Base-by-base conservation (phyloP, 2,888 invertebrate genomes). In the Drosophila gaucha region DNA sequence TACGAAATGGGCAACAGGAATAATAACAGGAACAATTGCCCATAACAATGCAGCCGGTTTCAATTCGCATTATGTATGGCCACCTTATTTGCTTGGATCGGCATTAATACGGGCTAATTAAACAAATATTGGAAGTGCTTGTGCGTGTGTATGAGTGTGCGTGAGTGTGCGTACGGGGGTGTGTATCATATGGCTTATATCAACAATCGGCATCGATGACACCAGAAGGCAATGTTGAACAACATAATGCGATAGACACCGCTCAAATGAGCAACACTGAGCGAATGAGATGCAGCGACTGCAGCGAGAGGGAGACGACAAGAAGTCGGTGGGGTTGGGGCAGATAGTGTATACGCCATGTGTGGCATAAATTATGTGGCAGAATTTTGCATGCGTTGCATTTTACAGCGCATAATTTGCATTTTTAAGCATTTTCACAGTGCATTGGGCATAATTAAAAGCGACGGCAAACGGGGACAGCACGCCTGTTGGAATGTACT, bases 101-200 rank as follows among this genome's bases (percentile, higher is more conserved):
- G 52, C 84, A 84, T 86, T 84, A 84, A 84, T 86, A 74, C 72
- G 79, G 67, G 84, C 84, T 84, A 86, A 84, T 84, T 84, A 84
- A 86, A 86, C 86, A 84, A 84, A 84, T 71, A 84, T 74, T 70
- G 56, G 6, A 6, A 36, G 33, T 28, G 14, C 14, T 36, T 49
- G 18, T 24, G 35, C 14, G 12, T 22, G 33, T 9, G 26, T 39
- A 24, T 10, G 39, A n/a, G 10, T 6, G 33, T 6, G n/a, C 18
- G 28, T 20, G 47, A 14, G 51, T 18, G 36, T 44, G 59, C 51
- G 57, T 56, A n/a, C n/a, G 57, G 52, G 41, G 62, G 51, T 67
- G 71, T 68, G 52, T 71, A 75, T 80, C 78, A 78, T 68, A 69
- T 63, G 69, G 67, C 69, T 71, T 72, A 64, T 70, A 78, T 74